Conservation (phyloP, 2,888 invertebrate species). For the Aporophyla nigra region DNA sequence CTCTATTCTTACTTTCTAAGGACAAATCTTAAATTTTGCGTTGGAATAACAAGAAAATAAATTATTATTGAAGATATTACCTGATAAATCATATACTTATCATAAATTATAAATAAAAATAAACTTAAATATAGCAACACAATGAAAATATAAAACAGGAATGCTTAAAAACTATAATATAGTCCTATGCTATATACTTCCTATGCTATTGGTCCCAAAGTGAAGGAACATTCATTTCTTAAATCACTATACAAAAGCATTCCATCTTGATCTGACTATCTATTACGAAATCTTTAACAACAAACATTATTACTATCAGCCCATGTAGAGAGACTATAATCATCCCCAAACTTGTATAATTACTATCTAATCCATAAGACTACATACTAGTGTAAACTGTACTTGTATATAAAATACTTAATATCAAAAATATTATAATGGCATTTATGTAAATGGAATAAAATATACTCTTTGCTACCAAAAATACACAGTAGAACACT, state of each 20-base stretch:
- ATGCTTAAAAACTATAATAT: slow-evolving; percentile 38
- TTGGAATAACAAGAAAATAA: slow-evolving; percentile 50
- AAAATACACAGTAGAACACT: slow-evolving; percentile 9
- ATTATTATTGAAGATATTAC: slow-evolving; percentile 30
- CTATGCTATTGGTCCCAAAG: slow-evolving; percentile 51
- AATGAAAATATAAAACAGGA: slow-evolving; percentile 33
- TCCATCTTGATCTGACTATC: not conserved
- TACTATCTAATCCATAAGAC: slow-evolving; percentile 22
- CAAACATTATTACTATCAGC: slow-evolving; percentile 17
- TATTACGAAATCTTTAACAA: slow-evolving; percentile 29
- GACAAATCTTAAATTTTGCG: slow-evolving; percentile 35
- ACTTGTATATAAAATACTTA: slow-evolving; percentile 36
- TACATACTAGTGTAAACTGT: slow-evolving; percentile 39
- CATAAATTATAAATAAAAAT: slow-evolving; percentile 1
- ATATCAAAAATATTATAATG: slow-evolving; percentile 61
- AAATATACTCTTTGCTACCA: slow-evolving; percentile 42
- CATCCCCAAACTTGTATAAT: slow-evolving; percentile 32
- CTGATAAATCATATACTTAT: not conserved
- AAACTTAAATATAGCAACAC: slow-evolving; percentile 29
- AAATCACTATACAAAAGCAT: slow-evolving; percentile 8
- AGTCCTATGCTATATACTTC: slow-evolving; percentile 6
- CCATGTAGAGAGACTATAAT: slow-evolving; percentile 39
- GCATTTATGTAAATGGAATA: slow-evolving; percentile 49
- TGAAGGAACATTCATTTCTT: slow-evolving; percentile 37
- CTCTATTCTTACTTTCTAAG: slow-evolving; percentile 33